Base-by-base conservation (phyloP, 30 jellyfish, hydroid and myxozoan genomes). In the Cassiopea andromeda region DNA sequence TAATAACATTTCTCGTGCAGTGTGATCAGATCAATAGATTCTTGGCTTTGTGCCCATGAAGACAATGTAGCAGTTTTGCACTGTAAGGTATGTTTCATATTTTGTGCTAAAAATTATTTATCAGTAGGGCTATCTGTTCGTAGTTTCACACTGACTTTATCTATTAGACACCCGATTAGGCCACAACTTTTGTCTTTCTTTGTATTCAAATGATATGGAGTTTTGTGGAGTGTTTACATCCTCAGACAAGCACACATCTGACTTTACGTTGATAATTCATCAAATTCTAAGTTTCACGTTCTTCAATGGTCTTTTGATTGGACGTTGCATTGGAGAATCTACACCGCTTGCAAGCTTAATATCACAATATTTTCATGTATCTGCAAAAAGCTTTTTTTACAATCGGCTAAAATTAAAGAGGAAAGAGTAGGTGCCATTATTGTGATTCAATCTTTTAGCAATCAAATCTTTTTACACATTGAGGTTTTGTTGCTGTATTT, bases 1-100 rank as follows among this genome's bases (percentile, higher is more conserved):
- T n/a, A n/a, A n/a, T n/a, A n/a, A n/a, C 19, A 6, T 61, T 61
- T 14, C 7, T 58, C 73, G 46, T 92, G 59, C 83, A 95, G 99
- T 49, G 90, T 91, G 43, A 83, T 95, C 18, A 87, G 84, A 19
- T 73, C 97, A 48, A 95, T 95, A 10, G 98, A 95, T 60, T 83
- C 97, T 1, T 95, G 99, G 99, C 85, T 90, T 13, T 82, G 85
- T 60, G 90, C 91, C 13, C 93, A 91, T 74, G 86, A 81, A 17
- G 92, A 91, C 5, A 95, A 95, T 49, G 98, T 95, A 61, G 98
- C 99, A 7, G 97, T 95, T 66, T 89, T 95, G 44, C 99, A 95
- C 59, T 95, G 99, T 92, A 95, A 95, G 98, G 99, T 95, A 75
- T 1, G 81, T 46, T 18, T 61, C 14, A 2, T 61, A 61, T 4